A percentile compares a stretch with the other conserved stretches of the same genome.
Conservation (phyloP, 2,888 invertebrate species). For the Alloscopus bannaensis region DNA sequence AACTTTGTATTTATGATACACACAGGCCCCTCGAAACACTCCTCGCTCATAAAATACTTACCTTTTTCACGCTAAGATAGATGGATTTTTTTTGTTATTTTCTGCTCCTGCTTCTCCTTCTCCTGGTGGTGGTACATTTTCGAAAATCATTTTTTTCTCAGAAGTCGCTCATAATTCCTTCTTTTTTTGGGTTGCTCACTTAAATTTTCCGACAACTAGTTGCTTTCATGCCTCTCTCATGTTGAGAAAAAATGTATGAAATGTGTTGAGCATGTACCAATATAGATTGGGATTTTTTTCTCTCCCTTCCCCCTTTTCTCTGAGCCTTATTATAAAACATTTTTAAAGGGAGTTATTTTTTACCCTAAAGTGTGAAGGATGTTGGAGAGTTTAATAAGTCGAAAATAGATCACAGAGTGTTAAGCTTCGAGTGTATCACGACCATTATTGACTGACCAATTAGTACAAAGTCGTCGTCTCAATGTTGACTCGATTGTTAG, state of each 20-base stretch:
- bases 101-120: constrained; percentile 47
- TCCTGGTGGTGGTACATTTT: constrained; percentile 52
- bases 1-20: constrained; percentile 43
- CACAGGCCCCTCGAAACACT: neutral
- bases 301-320: no score
- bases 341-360: no score
- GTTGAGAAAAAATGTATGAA: constrained; percentile 19
- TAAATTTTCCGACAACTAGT: constrained; percentile 54
- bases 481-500: constrained; percentile 20
- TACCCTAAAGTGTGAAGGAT: no score
- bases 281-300: neutral
- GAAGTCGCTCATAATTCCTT: constrained; percentile 61
- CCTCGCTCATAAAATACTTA: constrained; percentile 36
- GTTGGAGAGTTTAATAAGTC: no score
- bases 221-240: constrained; percentile 40
- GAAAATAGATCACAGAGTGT: no score
- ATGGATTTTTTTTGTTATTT: constrained; percentile 45
- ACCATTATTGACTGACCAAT: constrained; percentile 37
- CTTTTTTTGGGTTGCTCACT: constrained; percentile 51
- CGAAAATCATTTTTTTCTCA: constrained; percentile 56
- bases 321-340: no score
- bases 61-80: constrained; percentile 43
- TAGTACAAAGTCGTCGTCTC: constrained; percentile 30
- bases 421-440: no score
- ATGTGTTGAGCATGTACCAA: neutral